phyloP scores from a whole-genome alignment of 2,888 invertebrate species.

The Ganaspis brasiliensis region DNA sequence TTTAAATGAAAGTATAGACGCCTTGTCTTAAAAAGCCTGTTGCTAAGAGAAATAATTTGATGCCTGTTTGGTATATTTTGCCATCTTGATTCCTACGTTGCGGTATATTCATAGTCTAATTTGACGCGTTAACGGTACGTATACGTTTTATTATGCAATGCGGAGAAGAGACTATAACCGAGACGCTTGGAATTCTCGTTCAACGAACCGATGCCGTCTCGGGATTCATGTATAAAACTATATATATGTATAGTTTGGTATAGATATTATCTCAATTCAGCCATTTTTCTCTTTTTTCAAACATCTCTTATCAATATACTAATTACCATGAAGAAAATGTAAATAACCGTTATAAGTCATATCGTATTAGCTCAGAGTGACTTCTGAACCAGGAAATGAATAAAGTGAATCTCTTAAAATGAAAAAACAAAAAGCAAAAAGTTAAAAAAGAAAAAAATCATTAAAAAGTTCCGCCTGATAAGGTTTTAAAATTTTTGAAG shows the following conservation, averaged over 20 bases:
- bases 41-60: slow-evolving; percentile 17
- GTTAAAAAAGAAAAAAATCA: no score
- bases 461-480: no score
- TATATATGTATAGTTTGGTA: background rate
- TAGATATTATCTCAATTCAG: background rate
- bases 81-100: background rate
- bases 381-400: no score
- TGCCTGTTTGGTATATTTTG: slow-evolving; percentile 12
- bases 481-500: no score
- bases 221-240: slow-evolving; percentile 19
- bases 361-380: background rate
- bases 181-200: slow-evolving; percentile 53
- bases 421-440: slow-evolving; percentile 17
- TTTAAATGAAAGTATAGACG: no score
- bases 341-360: background rate
- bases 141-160: slow-evolving; percentile 57
- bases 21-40: background rate
- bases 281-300: slow-evolving; percentile 20
- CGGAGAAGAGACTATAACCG: slow-evolving; percentile 45
- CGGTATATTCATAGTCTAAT: slow-evolving; percentile 44
- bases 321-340: slow-evolving; percentile 1
- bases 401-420: no score
- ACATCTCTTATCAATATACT: background rate
- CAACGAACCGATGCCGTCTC: slow-evolving; percentile 50
- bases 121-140: slow-evolving; percentile 58